Conservation (phyloP, 2,797 vertebrate species). For the Phalanger gymnotis region DNA sequence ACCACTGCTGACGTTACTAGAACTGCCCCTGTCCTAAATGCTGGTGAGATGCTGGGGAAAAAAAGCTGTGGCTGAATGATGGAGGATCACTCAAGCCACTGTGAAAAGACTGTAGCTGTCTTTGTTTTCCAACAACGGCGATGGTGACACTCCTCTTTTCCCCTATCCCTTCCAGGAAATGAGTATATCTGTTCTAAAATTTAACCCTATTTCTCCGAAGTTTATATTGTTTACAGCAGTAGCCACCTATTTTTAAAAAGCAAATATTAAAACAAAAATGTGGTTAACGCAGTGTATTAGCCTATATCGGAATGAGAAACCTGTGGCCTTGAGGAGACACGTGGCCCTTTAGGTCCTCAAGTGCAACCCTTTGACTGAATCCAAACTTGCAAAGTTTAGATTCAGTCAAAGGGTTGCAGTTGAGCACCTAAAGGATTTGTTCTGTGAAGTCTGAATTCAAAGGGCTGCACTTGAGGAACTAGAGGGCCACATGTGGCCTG, state of each 20-base stretch:
- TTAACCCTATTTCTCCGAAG: not conserved
- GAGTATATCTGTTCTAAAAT: not conserved
- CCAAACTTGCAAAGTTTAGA: too few species aligned
- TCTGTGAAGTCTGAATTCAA: too few species aligned
- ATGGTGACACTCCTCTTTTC: not conserved
- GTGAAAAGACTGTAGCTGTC: not conserved
- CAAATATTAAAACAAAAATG: not conserved
- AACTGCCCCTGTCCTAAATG: not conserved
- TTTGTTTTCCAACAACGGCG: not conserved
- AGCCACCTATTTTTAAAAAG: not conserved
- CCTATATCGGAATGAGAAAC: too few species aligned
- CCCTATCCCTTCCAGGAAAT: not conserved
- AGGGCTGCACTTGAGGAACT: too few species aligned
- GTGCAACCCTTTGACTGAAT: too few species aligned
- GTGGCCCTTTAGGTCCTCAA: too few species aligned
- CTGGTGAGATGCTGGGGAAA: not conserved
- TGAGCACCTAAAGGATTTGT: too few species aligned
- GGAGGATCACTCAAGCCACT: not conserved
- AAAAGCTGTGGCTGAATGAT: not conserved
- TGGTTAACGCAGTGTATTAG: not conserved
- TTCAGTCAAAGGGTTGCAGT: too few species aligned
- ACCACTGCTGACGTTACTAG: not conserved
- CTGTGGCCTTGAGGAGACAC: too few species aligned
- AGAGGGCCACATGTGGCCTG: too few species aligned
- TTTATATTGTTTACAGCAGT: not conserved